phyloP scores from a whole-genome alignment of 1,140 invertebrate species.

The Zaprionus gabonicus region DNA sequence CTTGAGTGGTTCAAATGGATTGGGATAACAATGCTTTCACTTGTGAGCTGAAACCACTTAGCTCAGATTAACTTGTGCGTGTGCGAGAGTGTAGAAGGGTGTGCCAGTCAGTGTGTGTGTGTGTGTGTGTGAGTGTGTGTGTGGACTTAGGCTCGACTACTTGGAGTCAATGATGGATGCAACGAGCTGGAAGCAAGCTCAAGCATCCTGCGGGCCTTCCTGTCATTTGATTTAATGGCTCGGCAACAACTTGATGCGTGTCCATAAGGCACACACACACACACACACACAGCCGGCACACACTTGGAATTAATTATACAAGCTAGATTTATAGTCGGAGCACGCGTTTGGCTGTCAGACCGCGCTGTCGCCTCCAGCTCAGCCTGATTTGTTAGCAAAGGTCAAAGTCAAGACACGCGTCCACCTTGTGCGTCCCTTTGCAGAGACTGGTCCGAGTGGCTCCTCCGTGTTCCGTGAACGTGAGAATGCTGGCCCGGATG shows the following conservation, averaged over 20 bases:
- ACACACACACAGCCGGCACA: conserved; percentile 2
- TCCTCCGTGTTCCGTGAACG: conserved; percentile 76
- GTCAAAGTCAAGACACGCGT: conserved; percentile 35
- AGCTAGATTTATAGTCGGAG: conserved; percentile 25
- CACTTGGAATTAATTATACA: conserved; percentile 40
- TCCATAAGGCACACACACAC: conserved; percentile 24
- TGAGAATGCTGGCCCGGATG: conserved; percentile 32
- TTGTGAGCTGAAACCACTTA: conserved; percentile 66
- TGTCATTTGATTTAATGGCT: conserved; percentile 76
- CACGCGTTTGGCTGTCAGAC: conserved; percentile 33
- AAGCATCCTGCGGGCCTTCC: conserved; percentile 51
- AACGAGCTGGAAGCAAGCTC: conserved; percentile 63
- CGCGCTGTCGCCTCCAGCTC: conserved; percentile 19
- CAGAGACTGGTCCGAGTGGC: conserved; percentile 12
- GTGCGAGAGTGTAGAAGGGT: conserved; percentile 31
- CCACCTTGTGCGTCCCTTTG: background rate
- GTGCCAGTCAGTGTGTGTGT: conserved; percentile 18
- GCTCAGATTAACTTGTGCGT: conserved; percentile 67
- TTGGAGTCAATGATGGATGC: conserved; percentile 63
- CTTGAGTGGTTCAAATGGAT: conserved; percentile 57
- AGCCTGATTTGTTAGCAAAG: conserved; percentile 9
- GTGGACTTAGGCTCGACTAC: conserved; percentile 13
- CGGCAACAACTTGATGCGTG: conserved; percentile 68
- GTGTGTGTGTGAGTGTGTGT: background rate
- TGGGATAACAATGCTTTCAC: conserved; percentile 63